Evolutionary conservation across 2,888 invertebrate species (phyloP), one percentile per base, ranked within the genome.

Genomic region (Peribatodes rhomboidaria): DNA sequence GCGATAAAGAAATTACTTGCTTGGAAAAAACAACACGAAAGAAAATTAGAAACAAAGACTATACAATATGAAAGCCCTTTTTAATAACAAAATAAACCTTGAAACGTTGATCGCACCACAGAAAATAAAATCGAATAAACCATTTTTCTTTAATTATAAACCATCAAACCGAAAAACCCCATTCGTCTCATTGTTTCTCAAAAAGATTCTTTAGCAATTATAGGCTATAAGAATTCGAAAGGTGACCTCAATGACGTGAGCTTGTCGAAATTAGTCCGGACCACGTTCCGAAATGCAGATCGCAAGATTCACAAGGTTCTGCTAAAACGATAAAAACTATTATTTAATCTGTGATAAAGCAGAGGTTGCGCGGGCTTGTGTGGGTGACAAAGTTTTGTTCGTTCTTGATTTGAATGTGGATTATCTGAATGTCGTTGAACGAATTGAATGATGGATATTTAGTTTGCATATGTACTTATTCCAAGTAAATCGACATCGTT

Each of bases 231-330:
- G 71, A 57, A 63, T 75, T 73, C 35, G 70, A 72, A 74, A 74
- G 72, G 70, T 70, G 70, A 75, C 73, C 79, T 75, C 70, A 47
- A 58, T 58, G 67, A 57, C 63, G 69, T 69, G 63, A 52, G 61
- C 61, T 69, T 59, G 66, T 74, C 68, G 62, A 71, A 75, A 71
- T 73, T 72, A 69, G 73, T 73, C 60, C 61, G 47, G 55, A 50
- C 50, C 65, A 63, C 62, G 65, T 65, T 61, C 58, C 16, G 53
- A 60, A 50, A 52, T 60, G 59, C 55, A 46, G 52, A 59, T 31
- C 46, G 33, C 65, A 60, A 60, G 56, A 56, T 52, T 46, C 46
- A 41, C 65, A 60, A 60, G 56, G 60, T 52, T 46, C n/a, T 41
- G 20, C 47, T 13, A 31, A 50, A 52, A 53, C 41, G 8, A 9